Conservation (phyloP, 2,888 invertebrate genomes). For the Patella depressa region DNA sequence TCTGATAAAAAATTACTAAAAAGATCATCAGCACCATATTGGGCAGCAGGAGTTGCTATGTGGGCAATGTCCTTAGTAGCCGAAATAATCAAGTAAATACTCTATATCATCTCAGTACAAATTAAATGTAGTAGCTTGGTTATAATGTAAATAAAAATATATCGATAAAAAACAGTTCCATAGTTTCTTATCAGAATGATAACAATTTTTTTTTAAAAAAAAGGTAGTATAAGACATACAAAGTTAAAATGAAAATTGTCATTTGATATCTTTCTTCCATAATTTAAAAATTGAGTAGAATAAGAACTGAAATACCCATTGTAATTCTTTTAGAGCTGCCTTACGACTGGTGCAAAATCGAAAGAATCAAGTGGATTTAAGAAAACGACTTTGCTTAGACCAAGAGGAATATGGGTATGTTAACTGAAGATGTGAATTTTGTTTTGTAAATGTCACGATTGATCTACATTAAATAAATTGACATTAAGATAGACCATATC, state of each 20-base stretch:
- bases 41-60: constrained; percentile 44
- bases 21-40: constrained; percentile 65
- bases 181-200: too few relatives aligned
- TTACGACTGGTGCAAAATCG: neutral
- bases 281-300: too few relatives aligned
- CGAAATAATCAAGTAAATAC: constrained; percentile 63
- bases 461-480: too few relatives aligned
- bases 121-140: too few relatives aligned
- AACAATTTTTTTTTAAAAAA: too few relatives aligned
- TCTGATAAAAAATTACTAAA: constrained; percentile 72
- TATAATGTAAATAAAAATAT: too few relatives aligned
- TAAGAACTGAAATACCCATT: neutral
- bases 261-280: too few relatives aligned
- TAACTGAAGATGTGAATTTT: neutral
- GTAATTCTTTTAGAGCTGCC: neutral
- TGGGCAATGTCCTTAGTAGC: constrained; percentile 62
- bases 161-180: too few relatives aligned
- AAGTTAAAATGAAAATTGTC: too few relatives aligned
- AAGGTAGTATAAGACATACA: too few relatives aligned
- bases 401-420: constrained; percentile 49
- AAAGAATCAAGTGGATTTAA: constrained; percentile 29
- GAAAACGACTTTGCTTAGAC: constrained; percentile 54
- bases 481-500: too few relatives aligned
- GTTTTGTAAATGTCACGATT: neutral
- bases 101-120: too few relatives aligned